Base-by-base conservation (phyloP, 2,113 vertebrate genomes). In the Corythoichthys intestinalis region DNA sequence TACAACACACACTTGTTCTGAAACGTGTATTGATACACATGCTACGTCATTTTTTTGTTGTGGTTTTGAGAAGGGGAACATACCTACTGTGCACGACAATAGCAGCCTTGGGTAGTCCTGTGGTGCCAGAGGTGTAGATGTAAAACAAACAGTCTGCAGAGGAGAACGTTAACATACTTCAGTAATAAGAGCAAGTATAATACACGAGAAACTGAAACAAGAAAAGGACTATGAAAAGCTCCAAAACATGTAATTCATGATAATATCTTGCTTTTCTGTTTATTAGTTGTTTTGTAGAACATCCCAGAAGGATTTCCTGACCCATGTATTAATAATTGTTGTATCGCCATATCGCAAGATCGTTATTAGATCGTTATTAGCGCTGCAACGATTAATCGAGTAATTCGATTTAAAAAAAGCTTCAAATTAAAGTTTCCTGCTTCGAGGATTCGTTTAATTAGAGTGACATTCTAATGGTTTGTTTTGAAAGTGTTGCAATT, bases 71-170 rank as follows among this genome's bases (percentile, higher is more conserved):
- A 38, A 48, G 14, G 37, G n/a, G 39, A 73, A 71, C 89, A 67
- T 89, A 97, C 94, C 94, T 93, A 89, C 95, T 97, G 78, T 97
- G 93, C 13, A 96, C 94, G 2, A 97, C 90, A 2, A 97, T 96
- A 74, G 95, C 94, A 3, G 95, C 95, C 70, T 96, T 97, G 56
- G 96, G 95, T 68, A 97, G 87, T 49, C 96, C 95, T 0, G 94
- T 96, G 8, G 95, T 96, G 15, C 95, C 95, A 0, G 96, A 97
- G 0, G 95, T 97, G 77, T 96, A 97, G 86, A 97, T 95, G 53
- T 97, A 97, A 89, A 96, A 95, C 49, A 96, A 92, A 0, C 91
- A 92, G 71, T 94, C 94, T 96, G 81, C 50, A 69, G 52, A 73
- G 66, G 53, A 75, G 66, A 75, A 73, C 39, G 59, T 3, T 72